Conservation (phyloP, 2,797 vertebrate species). For the Gouania willdenowi region DNA sequence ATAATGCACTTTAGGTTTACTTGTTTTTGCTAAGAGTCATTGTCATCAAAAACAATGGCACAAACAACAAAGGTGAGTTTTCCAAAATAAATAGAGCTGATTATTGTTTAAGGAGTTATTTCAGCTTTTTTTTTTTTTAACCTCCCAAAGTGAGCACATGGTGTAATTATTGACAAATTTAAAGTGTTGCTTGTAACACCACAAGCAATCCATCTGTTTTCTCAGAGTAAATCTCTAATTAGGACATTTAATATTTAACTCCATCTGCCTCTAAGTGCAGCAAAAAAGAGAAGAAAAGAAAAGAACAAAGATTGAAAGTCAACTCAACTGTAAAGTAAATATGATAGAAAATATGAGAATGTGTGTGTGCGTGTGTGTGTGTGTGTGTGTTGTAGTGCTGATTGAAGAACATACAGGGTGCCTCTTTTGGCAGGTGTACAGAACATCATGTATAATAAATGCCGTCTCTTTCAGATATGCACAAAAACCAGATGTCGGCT, state of each 20-base stretch:
- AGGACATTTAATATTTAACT: conserved; percentile 54
- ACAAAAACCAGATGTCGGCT: conserved; percentile 79
- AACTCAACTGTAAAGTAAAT: conserved; percentile 1
- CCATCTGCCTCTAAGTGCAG: conserved; percentile 17
- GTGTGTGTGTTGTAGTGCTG: conserved; percentile 40
- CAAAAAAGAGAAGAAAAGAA: not conserved
- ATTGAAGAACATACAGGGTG: conserved; percentile 56
- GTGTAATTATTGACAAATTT: conserved; percentile 56
- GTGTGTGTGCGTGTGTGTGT: not conserved
- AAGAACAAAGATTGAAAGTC: not conserved
- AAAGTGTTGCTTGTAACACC: conserved; percentile 55
- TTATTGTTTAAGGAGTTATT: conserved; percentile 37
- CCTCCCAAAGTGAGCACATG: conserved; percentile 15
- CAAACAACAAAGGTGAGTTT: conserved; percentile 30
- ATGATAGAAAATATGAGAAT: not conserved
- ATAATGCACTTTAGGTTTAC: no score
- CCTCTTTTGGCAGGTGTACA: conserved; percentile 73
- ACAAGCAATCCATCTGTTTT: conserved; percentile 58
- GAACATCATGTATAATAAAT: conserved; percentile 79
- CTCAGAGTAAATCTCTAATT: conserved; percentile 33
- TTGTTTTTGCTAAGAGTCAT: no score
- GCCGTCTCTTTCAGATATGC: conserved; percentile 71
- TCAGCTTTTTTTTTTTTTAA: conserved; percentile 33
- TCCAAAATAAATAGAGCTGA: conserved; percentile 18
- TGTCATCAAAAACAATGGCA: conserved; percentile 1